Conservation (phyloP, 1,140 invertebrate species). For the Tribolium castaneum region DNA sequence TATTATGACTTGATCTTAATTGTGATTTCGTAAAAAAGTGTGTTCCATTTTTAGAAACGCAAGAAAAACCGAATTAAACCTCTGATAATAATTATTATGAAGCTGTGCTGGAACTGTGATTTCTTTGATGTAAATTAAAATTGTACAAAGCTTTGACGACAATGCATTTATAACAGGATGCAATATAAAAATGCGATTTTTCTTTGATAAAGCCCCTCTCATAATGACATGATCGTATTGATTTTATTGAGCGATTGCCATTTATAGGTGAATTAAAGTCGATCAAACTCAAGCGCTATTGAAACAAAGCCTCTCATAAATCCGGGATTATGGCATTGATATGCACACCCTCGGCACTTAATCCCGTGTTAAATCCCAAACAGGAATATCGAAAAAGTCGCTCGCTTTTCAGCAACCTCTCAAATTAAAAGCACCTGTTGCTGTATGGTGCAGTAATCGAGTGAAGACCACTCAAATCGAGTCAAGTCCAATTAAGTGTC, state of each 20-base stretch:
- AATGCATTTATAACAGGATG: background rate
- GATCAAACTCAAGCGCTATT: background rate
- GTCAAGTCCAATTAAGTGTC: constrained; percentile 32
- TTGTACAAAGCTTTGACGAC: background rate
- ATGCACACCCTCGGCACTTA: background rate
- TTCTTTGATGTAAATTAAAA: background rate
- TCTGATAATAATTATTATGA: background rate
- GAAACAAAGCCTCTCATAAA: background rate
- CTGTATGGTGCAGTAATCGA: background rate
- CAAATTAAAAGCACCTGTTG: constrained; percentile 32
- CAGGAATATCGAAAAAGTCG: background rate
- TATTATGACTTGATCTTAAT: too few species aligned
- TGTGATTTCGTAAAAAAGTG: too few species aligned
- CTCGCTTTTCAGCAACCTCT: constrained; percentile 6
- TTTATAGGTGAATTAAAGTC: background rate
- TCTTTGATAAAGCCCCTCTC: background rate
- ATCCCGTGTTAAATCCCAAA: background rate
- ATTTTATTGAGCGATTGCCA: background rate
- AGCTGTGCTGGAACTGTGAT: background rate
- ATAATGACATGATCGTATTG: background rate
- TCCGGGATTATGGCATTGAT: constrained; percentile 2
- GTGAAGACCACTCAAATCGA: constrained; percentile 20
- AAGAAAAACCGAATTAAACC: background rate
- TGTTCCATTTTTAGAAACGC: too few species aligned
- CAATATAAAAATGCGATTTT: background rate